A percentile compares a stretch with the other conserved stretches of the same genome.
These are phyloP conservation scores for Aphidoletes aphidimyza DNA, from an alignment of 2,888 invertebrate genomes.

Conservation along the genomic window DNA sequence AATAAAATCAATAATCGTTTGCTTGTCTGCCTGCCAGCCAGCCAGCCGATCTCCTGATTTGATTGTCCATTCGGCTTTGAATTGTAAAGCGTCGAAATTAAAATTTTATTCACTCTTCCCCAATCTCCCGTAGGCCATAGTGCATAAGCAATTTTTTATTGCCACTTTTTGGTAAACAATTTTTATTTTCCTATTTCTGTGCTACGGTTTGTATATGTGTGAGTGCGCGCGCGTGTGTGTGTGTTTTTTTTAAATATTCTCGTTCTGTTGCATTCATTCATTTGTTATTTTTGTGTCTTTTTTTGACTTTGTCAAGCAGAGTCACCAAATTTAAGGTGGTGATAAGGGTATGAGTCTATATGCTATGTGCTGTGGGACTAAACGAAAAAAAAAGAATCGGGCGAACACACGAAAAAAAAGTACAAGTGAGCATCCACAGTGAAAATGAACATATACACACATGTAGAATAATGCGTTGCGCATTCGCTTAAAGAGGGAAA, in stretches of 20 bases:
- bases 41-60: no score
- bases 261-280: no score
- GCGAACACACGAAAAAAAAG: background rate
- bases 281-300: conserved; percentile 44
- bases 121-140: conserved; percentile 16
- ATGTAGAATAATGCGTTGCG: conserved; percentile 37
- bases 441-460: background rate
- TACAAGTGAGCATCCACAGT: background rate
- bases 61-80: no score
- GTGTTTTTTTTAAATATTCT: no score
- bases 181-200: conserved; percentile 10
- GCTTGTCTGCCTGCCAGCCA: no score
- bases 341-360: conserved; percentile 10
- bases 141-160: conserved; percentile 44
- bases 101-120: background rate
- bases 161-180: conserved; percentile 36
- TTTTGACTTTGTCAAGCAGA: conserved; percentile 8
- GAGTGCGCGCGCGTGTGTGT: background rate
- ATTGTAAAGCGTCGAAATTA: background rate
- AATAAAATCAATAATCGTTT: background rate
- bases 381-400: background rate
- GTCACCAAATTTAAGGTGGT: conserved; percentile 39
- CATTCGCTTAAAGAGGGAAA: conserved; percentile 8
- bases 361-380: background rate
- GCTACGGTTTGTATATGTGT: background rate